phyloP scores from a whole-genome alignment of 2,888 invertebrate genomes.

The Sphaeridia pumilis region DNA sequence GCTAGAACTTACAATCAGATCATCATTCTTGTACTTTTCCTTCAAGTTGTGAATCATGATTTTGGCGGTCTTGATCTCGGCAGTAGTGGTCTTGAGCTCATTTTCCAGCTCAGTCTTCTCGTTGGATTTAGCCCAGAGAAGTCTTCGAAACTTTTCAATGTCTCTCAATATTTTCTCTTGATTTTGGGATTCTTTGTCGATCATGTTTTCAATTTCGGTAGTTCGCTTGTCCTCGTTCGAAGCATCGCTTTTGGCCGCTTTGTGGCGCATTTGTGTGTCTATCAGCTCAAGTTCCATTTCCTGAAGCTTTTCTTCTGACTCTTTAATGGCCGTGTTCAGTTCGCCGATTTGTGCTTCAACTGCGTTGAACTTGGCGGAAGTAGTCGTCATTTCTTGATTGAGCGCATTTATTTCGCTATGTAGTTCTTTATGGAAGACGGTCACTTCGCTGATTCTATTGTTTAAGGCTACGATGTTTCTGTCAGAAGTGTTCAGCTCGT shows the following conservation, averaged over 20 bases:
- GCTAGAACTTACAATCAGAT: slow-evolving; percentile 8
- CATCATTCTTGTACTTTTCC: slow-evolving; percentile 10
- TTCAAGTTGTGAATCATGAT: slow-evolving; percentile 7
- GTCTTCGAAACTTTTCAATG: slow-evolving; percentile 40
- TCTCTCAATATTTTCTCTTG: slow-evolving; percentile 37
- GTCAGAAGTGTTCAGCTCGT: slow-evolving; percentile 11
- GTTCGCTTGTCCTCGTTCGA: slow-evolving; percentile 7
- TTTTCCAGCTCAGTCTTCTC: slow-evolving; percentile 35
- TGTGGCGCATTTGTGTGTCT: slow-evolving; percentile 1
- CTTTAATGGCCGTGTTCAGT: slow-evolving; percentile 6
- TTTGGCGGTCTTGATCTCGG: slow-evolving; percentile 11
- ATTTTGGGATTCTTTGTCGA: slow-evolving; percentile 38
- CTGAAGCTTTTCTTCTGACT: slow-evolving; percentile 9
- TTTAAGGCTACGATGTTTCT: slow-evolving; percentile 1
- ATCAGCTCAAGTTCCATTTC: neutral
- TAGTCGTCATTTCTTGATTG: slow-evolving; percentile 7
- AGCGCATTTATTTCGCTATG: slow-evolving; percentile 6
- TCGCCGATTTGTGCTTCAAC: neutral
- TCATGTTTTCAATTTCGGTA: slow-evolving; percentile 41
- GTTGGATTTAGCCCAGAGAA: slow-evolving; percentile 38
- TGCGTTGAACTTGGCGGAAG: slow-evolving; percentile 1
- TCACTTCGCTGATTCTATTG: neutral
- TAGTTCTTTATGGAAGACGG: slow-evolving; percentile 4
- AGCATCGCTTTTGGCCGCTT: slow-evolving; percentile 2
- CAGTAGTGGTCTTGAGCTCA: neutral